Evolutionary conservation across 1,140 invertebrate species (phyloP).

Genomic region (Aphelinus certus): DNA sequence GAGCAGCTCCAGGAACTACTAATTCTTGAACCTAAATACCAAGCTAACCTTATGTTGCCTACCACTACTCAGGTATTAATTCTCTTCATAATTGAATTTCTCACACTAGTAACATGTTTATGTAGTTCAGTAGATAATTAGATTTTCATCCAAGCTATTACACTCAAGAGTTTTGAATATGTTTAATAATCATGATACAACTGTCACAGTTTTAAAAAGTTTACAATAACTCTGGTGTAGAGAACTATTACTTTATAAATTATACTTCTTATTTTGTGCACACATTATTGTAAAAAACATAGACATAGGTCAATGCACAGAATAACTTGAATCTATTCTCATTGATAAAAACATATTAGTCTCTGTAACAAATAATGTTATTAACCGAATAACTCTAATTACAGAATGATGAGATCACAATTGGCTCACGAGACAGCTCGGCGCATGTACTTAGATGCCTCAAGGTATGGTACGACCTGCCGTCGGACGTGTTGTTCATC

Average conservation of each 20-base stretch:
- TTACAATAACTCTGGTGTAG: too few relatives aligned
- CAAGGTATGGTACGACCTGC: conserved; percentile 84
- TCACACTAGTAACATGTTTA: too few relatives aligned
- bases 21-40: conserved; percentile 74
- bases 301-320: too few relatives aligned
- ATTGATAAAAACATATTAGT: conserved; percentile 5
- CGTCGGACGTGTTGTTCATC: conserved; percentile 79
- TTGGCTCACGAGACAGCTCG: conserved; percentile 77
- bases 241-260: too few relatives aligned
- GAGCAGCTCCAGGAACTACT: conserved; percentile 75
- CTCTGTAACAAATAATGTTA: conserved; percentile 10
- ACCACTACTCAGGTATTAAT: neutral
- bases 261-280: too few relatives aligned
- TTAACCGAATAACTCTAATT: conserved; percentile 9
- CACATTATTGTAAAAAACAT: too few relatives aligned
- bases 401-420: conserved; percentile 75
- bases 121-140: too few relatives aligned
- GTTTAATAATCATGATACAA: too few relatives aligned
- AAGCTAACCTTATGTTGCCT: conserved; percentile 73
- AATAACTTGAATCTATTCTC: neutral
- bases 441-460: conserved; percentile 82
- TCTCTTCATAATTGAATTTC: too few relatives aligned
- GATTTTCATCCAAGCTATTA: too few relatives aligned
- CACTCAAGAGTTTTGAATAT: too few relatives aligned
- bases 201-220: too few relatives aligned